These are phyloP conservation scores for Sclerodermus sp. DNA, from an alignment of 2,888 invertebrate genomes.

Conservation along the genomic window DNA sequence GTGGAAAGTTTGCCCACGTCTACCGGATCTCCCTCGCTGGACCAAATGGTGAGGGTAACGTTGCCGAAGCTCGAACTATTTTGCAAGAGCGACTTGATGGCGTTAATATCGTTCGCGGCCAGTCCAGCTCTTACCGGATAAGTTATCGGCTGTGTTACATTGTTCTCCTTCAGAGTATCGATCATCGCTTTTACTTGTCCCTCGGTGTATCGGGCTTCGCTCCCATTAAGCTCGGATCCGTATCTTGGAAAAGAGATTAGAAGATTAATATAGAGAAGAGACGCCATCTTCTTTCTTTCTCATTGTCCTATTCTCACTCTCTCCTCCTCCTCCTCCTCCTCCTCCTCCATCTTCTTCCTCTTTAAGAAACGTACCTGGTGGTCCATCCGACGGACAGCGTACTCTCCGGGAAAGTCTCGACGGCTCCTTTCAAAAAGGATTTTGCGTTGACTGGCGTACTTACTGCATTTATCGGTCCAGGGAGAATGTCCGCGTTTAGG, in stretches of 20 bases:
- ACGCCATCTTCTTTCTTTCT: too few species aligned
- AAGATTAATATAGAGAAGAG: too few species aligned
- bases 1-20: conserved; percentile 67
- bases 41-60: conserved; percentile 81
- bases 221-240: conserved; percentile 46
- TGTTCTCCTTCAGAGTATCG: conserved; percentile 61
- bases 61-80: conserved; percentile 58
- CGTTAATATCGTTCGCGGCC: conserved; percentile 68
- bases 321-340: too few species aligned
- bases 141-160: conserved; percentile 71
- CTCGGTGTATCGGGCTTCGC: conserved; percentile 64
- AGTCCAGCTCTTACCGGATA: conserved; percentile 77
- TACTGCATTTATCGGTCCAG: conserved; percentile 70
- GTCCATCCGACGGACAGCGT: conserved; percentile 87
- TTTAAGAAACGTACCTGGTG: conserved; percentile 70
- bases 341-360: too few species aligned
- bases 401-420: conserved; percentile 64
- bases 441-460: conserved; percentile 66
- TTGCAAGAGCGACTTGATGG: conserved; percentile 65
- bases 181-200: conserved; percentile 73
- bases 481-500: conserved; percentile 85
- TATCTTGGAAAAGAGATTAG: too few species aligned
- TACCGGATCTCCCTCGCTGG: conserved; percentile 68
- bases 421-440: conserved; percentile 65
- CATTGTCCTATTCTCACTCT: too few species aligned